phyloP scores from a whole-genome alignment of 2,113 vertebrate species.

The Pleuronectes platessa region DNA sequence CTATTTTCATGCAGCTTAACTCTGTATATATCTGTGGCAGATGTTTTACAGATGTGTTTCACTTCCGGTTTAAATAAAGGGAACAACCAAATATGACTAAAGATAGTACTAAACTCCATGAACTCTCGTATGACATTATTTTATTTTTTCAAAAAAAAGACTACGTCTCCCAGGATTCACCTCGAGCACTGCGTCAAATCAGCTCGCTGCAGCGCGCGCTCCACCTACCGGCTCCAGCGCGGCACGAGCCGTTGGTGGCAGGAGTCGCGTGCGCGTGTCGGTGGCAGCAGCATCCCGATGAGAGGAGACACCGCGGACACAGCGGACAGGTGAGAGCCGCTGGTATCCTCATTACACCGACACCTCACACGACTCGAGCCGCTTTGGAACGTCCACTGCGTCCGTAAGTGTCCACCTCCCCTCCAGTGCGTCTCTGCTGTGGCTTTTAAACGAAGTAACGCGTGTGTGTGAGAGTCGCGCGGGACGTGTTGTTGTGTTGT shows the following conservation, averaged over 20 bases:
- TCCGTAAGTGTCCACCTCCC: slow-evolving; percentile 23
- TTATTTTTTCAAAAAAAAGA: too few species aligned
- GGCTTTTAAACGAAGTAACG: slow-evolving; percentile 2
- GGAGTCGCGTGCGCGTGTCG: slow-evolving; percentile 44
- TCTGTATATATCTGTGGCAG: too few species aligned
- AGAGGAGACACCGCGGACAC: slow-evolving; percentile 37
- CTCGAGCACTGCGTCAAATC: slow-evolving; percentile 72
- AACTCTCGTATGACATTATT: too few species aligned
- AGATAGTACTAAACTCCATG: too few species aligned
- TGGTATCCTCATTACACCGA: background rate
- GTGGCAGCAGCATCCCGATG: slow-evolving; percentile 52
- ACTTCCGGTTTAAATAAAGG: too few species aligned
- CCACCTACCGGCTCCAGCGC: slow-evolving; percentile 69
- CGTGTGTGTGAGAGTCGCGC: slow-evolving; percentile 17
- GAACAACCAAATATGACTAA: too few species aligned
- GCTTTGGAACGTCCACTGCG: background rate
- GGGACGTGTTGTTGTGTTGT: background rate
- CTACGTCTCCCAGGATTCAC: slow-evolving; percentile 73
- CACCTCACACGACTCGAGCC: background rate
- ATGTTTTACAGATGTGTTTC: too few species aligned
- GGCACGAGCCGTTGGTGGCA: slow-evolving; percentile 2
- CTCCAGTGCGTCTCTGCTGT: background rate
- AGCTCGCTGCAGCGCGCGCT: slow-evolving; percentile 49
- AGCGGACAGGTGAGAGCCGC: slow-evolving; percentile 75
- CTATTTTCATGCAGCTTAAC: too few species aligned